Base-by-base conservation (phyloP, 2,888 invertebrate genomes). In the Ophioninae sp. region DNA sequence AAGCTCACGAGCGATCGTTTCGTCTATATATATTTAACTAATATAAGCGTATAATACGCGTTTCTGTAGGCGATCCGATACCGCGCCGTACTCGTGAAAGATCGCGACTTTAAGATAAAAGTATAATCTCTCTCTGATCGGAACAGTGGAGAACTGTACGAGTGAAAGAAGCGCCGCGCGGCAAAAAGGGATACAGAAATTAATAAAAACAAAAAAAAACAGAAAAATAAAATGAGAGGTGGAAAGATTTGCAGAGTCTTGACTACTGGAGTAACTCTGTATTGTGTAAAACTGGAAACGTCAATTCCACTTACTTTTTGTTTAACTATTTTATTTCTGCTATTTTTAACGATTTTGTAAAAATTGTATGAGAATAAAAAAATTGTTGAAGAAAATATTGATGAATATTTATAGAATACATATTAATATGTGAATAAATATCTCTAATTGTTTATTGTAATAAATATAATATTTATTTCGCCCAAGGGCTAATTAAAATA, bases 91-190 rank as follows among this genome's bases (percentile, higher is more conserved):
- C 67, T 77, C 80, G 79, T 64, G 77, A 77, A 77, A 78, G 83
- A 83, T 83, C 83, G 77, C 83, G 83, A 83, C 76, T 80, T 80
- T 59, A 64, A 73, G 83, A 83, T 83, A 83, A 80, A 75, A 73
- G 64, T 68, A 77, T 83, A 83, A 83, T 83, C 83, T 83, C 80
- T 73, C 83, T 64, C 44, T 74, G 80, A 83, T 83, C 83, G 77
- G 83, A 76, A 83, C 73, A 77, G 69, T 64, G 77, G 58, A 77
- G 80, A 82, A 72, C 73, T 73, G 58, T 37, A 58, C 71, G 77
- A 51, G 76, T 76, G 72, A 83, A 83, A 83, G 83, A 80, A 83
- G 75, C 82, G 67, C 79, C 79, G 75, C 77, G 39, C 61, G 39
- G 78, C 78, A 56, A 64, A 64, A 23, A 64, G 67, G 58, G 23